Conservation (phyloP, 2,113 vertebrate genomes). For the Gnathonemus longibarbis region DNA sequence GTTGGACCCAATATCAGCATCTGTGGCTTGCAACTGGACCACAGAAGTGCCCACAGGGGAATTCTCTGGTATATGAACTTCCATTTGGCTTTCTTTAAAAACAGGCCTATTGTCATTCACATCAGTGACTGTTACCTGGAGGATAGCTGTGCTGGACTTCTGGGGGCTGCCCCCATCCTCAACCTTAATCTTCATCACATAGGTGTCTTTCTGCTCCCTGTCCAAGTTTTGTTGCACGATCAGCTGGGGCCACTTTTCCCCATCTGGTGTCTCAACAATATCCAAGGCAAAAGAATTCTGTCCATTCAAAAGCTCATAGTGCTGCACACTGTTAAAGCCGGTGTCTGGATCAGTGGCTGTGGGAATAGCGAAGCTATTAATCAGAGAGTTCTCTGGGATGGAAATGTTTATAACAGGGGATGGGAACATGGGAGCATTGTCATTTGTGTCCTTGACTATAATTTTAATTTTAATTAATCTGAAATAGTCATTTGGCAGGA, state of each 20-base stretch:
- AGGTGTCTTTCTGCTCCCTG: slow-evolving; percentile 96
- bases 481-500: slow-evolving; percentile 98
- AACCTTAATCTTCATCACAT: slow-evolving; percentile 99
- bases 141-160: slow-evolving; percentile 97
- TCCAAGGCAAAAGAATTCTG: slow-evolving; percentile 95
- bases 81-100: slow-evolving; percentile 92
- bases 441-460: slow-evolving; percentile 96
- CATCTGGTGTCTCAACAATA: slow-evolving; percentile 96
- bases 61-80: slow-evolving; percentile 93
- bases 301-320: slow-evolving; percentile 90
- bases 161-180: slow-evolving; percentile 96
- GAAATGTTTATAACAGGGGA: slow-evolving; percentile 98
- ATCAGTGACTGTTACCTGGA: slow-evolving; percentile 95
- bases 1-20: slow-evolving; percentile 91
- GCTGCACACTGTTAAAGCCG: slow-evolving; percentile 93
- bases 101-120: slow-evolving; percentile 96
- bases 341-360: slow-evolving; percentile 97
- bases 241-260: slow-evolving; percentile 98
- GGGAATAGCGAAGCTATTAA: slow-evolving; percentile 96
- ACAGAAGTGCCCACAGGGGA: slow-evolving; percentile 89
- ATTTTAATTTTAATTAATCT: slow-evolving; percentile 99
- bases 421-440: slow-evolving; percentile 98
- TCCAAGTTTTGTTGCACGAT: slow-evolving; percentile 98
- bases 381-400: slow-evolving; percentile 96
- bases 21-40: slow-evolving; percentile 88